Base-by-base conservation (phyloP, 1,140 invertebrate species). In the Varroa destructor region DNA sequence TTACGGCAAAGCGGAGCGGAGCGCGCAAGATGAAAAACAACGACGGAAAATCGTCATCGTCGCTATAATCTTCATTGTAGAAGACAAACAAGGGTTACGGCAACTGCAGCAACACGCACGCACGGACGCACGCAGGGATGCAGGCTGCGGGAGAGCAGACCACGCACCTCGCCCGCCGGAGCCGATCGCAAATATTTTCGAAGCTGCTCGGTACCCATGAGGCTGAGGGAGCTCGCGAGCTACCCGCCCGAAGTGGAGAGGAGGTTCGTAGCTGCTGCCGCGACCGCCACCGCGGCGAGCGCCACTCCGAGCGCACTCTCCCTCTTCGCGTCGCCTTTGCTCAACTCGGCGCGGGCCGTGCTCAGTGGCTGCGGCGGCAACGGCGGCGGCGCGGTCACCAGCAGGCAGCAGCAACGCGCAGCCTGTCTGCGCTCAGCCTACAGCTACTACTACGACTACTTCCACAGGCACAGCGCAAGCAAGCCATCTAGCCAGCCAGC, bases 141-240 rank as follows among this genome's bases (percentile, higher is more conserved):
- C 57, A 58, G 57, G 57, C 61, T 46, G 46, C 61, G 61, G 40
- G 61, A 67, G 61, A 43, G 61, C 40, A 67, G 61, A 67, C 12
- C 61, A 46, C 61, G 61, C 61, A 67, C 40, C 61, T 67, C 61
- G 61, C 61, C 61, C 61, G 61, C 46, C 61, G 61, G 61, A 67
- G 61, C 61, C 46, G 61, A 67, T 67, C 61, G 61, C 61, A 43
- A 67, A 67, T 67, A 67, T 67, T 67, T 67, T 67, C 61, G 61
- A 67, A 51, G 46, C 46, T 51, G 46, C 46, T 51, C 46, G 46
- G 57, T 42, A 40, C 36, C 61, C 61, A 67, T 67, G 61, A 67
- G 46, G 40, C 40, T 43, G 61, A 46, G 61, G 46, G 46, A 51
- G 46, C 46, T 51, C 46, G 46, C 46, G 46, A 51, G 46, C 46